Percentiles rank a stretch among this genome's conserved stretches.
These are phyloP conservation scores for Myotis brandtii DNA, from an alignment of 2,113 vertebrate genomes.

Conservation along the genomic window DNA sequence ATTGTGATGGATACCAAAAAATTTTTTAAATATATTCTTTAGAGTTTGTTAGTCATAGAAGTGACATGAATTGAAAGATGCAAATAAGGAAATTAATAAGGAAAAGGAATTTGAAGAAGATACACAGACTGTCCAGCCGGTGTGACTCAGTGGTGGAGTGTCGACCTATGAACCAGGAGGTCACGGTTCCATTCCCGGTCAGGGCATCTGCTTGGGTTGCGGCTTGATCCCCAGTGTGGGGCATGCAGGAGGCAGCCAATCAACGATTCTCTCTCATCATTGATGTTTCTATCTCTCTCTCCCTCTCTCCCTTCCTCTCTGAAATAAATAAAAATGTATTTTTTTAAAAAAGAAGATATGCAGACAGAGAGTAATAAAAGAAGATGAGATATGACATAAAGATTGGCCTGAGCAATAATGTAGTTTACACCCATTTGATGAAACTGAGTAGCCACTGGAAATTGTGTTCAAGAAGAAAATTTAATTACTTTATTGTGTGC, in stretches of 20 bases:
- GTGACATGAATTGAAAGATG: not conserved
- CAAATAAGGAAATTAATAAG: not conserved
- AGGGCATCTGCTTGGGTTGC: no score
- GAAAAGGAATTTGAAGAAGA: not conserved
- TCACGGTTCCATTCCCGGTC: no score
- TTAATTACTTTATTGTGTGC: not conserved
- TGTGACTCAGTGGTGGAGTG: no score
- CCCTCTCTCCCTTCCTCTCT: no score
- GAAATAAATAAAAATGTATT: no score
- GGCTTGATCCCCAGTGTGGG: no score
- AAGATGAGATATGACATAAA: not conserved
- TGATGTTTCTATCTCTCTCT: no score
- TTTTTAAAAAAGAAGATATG: no score
- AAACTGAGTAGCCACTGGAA: not conserved
- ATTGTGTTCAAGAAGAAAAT: not conserved
- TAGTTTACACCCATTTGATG: not conserved
- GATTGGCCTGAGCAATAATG: not conserved
- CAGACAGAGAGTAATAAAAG: not conserved
- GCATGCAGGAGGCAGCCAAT: no score
- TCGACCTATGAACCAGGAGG: no score
- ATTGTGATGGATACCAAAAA: not conserved
- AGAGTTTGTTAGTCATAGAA: not conserved
- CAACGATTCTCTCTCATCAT: no score
- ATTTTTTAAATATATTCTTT: not conserved
- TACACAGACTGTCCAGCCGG: not conserved